These are phyloP conservation scores for Taenioides sp. DNA, from an alignment of 2,797 vertebrate genomes.

Conservation along the genomic window DNA sequence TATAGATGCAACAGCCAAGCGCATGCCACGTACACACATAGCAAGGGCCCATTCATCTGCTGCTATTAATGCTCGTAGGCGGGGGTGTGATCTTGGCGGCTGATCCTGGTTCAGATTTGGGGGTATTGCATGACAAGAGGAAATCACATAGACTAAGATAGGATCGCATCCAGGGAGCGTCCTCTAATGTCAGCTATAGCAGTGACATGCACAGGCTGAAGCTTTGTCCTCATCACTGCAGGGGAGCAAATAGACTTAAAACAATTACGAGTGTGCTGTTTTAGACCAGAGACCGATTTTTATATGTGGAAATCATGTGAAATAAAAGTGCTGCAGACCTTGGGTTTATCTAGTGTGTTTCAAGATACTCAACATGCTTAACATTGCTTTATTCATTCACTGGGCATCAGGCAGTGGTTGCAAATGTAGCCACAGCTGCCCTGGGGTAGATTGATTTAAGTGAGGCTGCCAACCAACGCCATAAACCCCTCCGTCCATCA, in stretches of 20 bases:
- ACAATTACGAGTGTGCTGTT: slow-evolving; percentile 66
- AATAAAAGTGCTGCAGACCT: not conserved
- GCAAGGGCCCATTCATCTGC: slow-evolving; percentile 47
- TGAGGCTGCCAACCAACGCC: not conserved
- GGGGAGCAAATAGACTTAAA: slow-evolving; percentile 62
- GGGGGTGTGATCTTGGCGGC: slow-evolving; percentile 52
- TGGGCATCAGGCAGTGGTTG: too few species aligned
- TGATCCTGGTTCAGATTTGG: slow-evolving; percentile 68
- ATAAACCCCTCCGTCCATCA: not conserved
- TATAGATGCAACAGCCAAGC: slow-evolving; percentile 59
- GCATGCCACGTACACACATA: slow-evolving; percentile 18
- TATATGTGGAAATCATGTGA: not conserved
- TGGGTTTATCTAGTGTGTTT: too few species aligned
- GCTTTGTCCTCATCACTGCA: slow-evolving; percentile 52
- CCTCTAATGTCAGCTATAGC: slow-evolving; percentile 42
- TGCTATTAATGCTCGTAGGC: slow-evolving; percentile 47
- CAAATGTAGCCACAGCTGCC: not conserved
- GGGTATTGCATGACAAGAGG: slow-evolving; percentile 67
- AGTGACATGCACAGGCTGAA: slow-evolving; percentile 48
- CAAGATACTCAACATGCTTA: too few species aligned
- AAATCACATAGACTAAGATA: slow-evolving; percentile 66
- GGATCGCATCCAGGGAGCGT: slow-evolving; percentile 53
- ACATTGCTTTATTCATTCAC: too few species aligned
- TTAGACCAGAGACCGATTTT: slow-evolving; percentile 30
- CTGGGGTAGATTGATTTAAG: not conserved